Evolutionary conservation across 2,888 invertebrate species (phyloP).

Genomic region (Pristionchus mayeri): DNA sequence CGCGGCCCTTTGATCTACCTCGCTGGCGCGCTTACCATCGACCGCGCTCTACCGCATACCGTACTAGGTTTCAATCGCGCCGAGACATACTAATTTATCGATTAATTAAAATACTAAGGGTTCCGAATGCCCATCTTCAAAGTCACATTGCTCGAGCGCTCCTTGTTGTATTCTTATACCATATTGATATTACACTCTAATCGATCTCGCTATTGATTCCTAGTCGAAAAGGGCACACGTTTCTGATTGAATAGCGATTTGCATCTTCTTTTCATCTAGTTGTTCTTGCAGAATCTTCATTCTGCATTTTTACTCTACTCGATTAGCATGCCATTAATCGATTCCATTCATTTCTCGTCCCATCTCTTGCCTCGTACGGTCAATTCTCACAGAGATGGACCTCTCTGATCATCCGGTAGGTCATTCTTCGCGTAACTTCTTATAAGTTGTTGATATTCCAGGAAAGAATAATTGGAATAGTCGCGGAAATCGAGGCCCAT

Average conservation of each 20-base stretch:
- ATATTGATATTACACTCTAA: too few species aligned
- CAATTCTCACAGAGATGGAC: neutral
- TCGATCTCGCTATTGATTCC: too few species aligned
- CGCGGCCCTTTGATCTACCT: neutral
- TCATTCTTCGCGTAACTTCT: neutral
- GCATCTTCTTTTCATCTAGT: neutral
- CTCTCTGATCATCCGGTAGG: constrained; percentile 26
- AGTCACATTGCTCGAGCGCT: too few species aligned
- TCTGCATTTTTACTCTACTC: constrained; percentile 2
- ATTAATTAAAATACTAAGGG: too few species aligned
- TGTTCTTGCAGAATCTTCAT: neutral
- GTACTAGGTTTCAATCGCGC: too few species aligned
- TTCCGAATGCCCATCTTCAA: too few species aligned
- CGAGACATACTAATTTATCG: too few species aligned
- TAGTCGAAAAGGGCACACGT: too few species aligned
- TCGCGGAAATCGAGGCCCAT: constrained; percentile 30
- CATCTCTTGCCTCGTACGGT: constrained; percentile 5
- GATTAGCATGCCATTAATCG: constrained; percentile 13
- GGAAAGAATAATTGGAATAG: constrained; percentile 36
- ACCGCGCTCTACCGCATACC: too few species aligned
- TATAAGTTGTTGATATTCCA: neutral
- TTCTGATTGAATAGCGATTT: too few species aligned
- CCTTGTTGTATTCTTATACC: too few species aligned
- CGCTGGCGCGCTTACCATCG: too few species aligned
- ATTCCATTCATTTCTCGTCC: constrained; percentile 5